Conservation (phyloP, 1,140 invertebrate species). For the Caenorhabditis elegans region DNA sequence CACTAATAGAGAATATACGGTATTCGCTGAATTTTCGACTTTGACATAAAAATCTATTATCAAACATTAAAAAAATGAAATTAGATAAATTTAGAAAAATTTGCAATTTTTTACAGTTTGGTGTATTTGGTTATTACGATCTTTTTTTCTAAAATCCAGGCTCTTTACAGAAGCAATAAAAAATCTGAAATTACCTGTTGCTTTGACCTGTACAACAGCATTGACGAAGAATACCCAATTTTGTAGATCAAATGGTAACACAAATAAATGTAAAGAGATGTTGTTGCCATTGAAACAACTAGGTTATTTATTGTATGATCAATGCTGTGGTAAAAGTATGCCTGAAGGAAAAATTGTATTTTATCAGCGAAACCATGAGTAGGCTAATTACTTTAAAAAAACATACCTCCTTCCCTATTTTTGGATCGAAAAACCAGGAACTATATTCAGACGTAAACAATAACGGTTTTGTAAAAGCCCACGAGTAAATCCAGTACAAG, state of each 20-base stretch:
- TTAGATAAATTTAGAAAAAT: too few species aligned
- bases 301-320: constrained; percentile 31
- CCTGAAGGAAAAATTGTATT: too few species aligned
- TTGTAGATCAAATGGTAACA: constrained; percentile 15
- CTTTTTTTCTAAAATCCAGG: too few species aligned
- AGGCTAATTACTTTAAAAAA: not conserved
- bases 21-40: too few species aligned
- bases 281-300: not conserved
- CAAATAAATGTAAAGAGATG: constrained; percentile 9
- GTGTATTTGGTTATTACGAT: too few species aligned
- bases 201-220: not conserved
- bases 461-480: not conserved
- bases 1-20: too few species aligned
- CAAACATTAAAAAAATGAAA: not conserved
- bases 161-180: too few species aligned
- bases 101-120: too few species aligned
- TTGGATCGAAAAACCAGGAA: constrained; percentile 36
- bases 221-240: not conserved
- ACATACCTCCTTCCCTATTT: not conserved
- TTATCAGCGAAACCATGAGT: not conserved
- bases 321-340: not conserved
- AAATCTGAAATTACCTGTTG: not conserved
- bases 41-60: not conserved
- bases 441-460: not conserved
- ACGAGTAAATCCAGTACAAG: constrained; percentile 8